Percentiles rank a stretch among this genome's conserved stretches.
phyloP scores from a whole-genome alignment of 2,113 vertebrate species.

The Dolichotis patagonum region DNA sequence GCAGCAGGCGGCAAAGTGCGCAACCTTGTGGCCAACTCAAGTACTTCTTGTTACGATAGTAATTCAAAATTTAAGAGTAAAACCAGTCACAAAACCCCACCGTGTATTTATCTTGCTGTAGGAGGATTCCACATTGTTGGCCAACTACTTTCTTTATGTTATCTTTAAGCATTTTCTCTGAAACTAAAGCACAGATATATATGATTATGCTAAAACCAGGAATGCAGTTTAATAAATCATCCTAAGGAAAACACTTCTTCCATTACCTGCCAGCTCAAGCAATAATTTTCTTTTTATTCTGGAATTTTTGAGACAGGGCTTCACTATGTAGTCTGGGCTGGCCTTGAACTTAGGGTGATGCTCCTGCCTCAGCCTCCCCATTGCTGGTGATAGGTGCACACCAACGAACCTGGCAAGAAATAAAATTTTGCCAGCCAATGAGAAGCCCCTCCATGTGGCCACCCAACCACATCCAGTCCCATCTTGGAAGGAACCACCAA shows the following conservation, averaged over 20 bases:
- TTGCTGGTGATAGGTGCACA: background rate
- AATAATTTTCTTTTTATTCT: background rate
- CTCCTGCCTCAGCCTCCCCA: background rate
- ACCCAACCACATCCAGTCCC: too few relatives aligned
- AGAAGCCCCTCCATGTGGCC: background rate
- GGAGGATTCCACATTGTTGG: background rate
- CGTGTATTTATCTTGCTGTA: background rate
- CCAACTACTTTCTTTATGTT: background rate
- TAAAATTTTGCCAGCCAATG: background rate
- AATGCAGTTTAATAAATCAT: background rate
- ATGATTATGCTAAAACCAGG: background rate
- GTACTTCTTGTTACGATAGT: background rate
- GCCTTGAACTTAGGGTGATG: background rate
- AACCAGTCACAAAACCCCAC: background rate
- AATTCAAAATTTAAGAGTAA: background rate
- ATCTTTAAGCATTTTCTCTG: background rate
- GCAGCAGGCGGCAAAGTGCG: slow-evolving; percentile 6
- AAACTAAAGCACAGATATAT: background rate
- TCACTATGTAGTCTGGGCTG: background rate
- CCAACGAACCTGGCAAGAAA: background rate
- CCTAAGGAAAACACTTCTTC: background rate
- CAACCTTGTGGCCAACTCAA: slow-evolving; percentile 36
- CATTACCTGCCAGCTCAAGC: background rate
- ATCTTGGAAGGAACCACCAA: background rate
- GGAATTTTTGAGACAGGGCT: background rate